Conservation (phyloP, 2,113 vertebrate species). For the Aplodontia rufa region DNA sequence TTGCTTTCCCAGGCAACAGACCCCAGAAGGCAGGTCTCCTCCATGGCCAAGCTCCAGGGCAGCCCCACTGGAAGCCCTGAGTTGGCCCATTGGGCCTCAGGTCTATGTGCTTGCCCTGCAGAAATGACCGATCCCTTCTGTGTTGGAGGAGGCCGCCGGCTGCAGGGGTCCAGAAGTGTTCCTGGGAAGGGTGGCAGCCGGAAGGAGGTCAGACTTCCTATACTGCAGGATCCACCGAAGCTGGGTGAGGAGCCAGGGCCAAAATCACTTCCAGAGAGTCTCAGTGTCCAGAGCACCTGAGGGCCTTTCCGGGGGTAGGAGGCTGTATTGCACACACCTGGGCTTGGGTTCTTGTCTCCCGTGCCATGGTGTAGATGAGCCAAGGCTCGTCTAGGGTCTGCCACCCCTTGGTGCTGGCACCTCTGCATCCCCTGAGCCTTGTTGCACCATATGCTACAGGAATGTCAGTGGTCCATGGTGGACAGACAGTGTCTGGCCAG, state of each 20-base stretch:
- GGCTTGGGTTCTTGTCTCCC: background rate
- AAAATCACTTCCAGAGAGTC: background rate
- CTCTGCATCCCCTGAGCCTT: background rate
- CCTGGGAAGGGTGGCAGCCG: constrained; percentile 87
- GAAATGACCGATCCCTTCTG: constrained; percentile 93
- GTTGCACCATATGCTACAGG: constrained; percentile 28
- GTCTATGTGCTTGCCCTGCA: constrained; percentile 75
- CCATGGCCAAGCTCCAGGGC: background rate
- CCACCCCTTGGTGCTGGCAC: too few relatives aligned
- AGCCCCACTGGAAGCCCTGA: too few relatives aligned
- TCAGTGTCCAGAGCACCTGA: background rate
- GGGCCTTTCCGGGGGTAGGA: background rate
- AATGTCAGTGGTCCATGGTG: constrained; percentile 57
- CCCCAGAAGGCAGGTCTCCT: background rate
- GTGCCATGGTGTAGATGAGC: accelerated
- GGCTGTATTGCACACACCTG: background rate
- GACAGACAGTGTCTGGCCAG: constrained; percentile 66
- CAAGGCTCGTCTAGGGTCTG: background rate
- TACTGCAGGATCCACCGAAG: constrained; percentile 85
- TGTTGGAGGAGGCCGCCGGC: constrained; percentile 90
- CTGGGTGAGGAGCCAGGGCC: constrained; percentile 84
- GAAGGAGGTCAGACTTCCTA: constrained; percentile 85
- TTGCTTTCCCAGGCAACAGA: background rate
- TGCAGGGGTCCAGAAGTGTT: constrained; percentile 85
- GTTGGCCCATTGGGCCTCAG: background rate